Evolutionary conservation across 2,113 vertebrate genomes (phyloP).

Genomic region (Gambusia holbrooki): DNA sequence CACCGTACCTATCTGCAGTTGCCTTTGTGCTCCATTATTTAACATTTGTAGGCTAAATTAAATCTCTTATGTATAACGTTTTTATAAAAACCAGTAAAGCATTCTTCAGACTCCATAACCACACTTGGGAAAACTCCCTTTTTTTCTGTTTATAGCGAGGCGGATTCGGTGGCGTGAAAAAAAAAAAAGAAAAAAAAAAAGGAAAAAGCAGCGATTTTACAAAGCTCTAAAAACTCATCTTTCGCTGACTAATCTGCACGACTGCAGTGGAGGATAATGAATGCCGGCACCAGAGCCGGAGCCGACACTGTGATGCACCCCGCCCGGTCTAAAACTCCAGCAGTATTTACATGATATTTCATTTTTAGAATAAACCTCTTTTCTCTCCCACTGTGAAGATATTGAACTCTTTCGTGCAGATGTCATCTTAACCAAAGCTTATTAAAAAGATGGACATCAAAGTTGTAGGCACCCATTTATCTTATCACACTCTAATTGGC

Average conservation of each 20-base stretch:
- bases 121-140: not conserved
- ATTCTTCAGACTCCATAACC: conserved; percentile 14
- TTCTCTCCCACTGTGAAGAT: conserved; percentile 78
- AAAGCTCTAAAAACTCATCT: conserved; percentile 64
- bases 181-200: not conserved
- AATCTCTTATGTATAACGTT: conserved; percentile 15
- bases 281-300: conserved; percentile 65
- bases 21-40: conserved; percentile 4
- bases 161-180: conserved; percentile 22
- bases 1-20: conserved; percentile 35
- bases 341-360: conserved; percentile 79
- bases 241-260: conserved; percentile 74
- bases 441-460: conserved; percentile 84
- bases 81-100: conserved; percentile 9
- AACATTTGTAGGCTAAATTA: conserved; percentile 12
- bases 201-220: conserved; percentile 60
- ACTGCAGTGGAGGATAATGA: conserved; percentile 76
- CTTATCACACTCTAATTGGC: conserved; percentile 79
- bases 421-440: conserved; percentile 84
- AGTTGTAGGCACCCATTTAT: conserved; percentile 77
- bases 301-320: conserved; percentile 64
- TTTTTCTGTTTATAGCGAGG: conserved; percentile 30
- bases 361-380: conserved; percentile 81
- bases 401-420: conserved; percentile 82
- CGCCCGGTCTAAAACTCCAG: conserved; percentile 68